Conservation (phyloP, 92 coral and sea anemone genomes). For the Chrysogorgia sp. region DNA sequence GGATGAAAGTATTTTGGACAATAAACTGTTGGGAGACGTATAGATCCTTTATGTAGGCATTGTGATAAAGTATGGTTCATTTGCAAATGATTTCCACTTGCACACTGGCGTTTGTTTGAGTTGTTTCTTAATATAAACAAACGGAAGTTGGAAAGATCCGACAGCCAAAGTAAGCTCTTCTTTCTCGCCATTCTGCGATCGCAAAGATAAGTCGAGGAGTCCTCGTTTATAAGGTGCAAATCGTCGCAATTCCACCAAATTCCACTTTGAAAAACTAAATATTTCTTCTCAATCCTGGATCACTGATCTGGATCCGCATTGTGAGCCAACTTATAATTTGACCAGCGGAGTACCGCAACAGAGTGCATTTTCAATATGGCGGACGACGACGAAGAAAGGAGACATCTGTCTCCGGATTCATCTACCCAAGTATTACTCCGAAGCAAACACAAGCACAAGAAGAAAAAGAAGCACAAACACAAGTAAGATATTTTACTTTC, state of each 20-base stretch:
- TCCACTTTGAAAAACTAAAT: not conserved
- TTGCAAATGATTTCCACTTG: not conserved
- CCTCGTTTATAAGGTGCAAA: too few relatives aligned
- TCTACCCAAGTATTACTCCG: conserved; percentile 29
- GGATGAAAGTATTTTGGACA: not conserved
- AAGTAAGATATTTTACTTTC: conserved; percentile 22
- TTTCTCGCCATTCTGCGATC: not conserved
- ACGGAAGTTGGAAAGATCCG: not conserved
- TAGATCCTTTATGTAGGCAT: not conserved
- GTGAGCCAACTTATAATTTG: too few relatives aligned
- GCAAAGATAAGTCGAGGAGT: not conserved
- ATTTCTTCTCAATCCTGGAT: too few relatives aligned
- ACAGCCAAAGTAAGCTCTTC: not conserved
- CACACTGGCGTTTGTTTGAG: not conserved
- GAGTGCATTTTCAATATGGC: conserved; percentile 33
- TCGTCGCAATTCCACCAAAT: not conserved
- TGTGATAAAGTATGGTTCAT: not conserved
- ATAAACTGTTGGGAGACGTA: not conserved
- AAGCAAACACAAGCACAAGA: conserved; percentile 28
- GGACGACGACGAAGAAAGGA: conserved; percentile 48
- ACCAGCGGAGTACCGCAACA: conserved; percentile 8
- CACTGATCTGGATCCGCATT: too few relatives aligned
- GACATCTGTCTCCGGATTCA: conserved; percentile 24
- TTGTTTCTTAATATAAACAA: not conserved
- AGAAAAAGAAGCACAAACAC: conserved; percentile 44